Conservation (phyloP, 1,140 invertebrate species). For the Aphidius ervi region DNA sequence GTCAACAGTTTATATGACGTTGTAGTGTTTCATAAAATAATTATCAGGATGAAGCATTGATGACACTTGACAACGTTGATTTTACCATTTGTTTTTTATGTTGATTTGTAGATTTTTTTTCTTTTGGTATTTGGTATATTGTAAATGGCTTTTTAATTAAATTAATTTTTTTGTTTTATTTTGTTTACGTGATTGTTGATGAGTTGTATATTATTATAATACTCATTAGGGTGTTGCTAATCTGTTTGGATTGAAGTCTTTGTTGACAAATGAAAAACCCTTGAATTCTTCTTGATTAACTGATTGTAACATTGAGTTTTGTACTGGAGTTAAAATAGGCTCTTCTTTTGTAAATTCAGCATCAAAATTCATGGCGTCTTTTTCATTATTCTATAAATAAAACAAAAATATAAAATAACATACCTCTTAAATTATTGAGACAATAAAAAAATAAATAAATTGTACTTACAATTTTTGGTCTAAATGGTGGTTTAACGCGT, state of each 20-base stretch:
- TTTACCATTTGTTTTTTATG: no score
- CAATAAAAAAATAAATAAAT: neutral
- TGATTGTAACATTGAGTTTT: conserved; percentile 80
- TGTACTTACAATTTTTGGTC: conserved; percentile 89
- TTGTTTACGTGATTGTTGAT: neutral
- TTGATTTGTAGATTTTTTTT: neutral
- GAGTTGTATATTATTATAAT: conserved; percentile 10
- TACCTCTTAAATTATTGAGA: conserved; percentile 12
- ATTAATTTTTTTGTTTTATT: conserved; percentile 6
- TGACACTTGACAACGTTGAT: no score
- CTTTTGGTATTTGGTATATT: conserved; percentile 2
- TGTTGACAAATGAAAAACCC: conserved; percentile 96
- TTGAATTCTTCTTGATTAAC: conserved; percentile 98
- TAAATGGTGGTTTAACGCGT: conserved; percentile 93
- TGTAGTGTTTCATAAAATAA: no score
- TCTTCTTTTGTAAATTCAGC: conserved; percentile 99
- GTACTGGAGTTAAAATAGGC: conserved; percentile 90
- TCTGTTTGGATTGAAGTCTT: conserved; percentile 78
- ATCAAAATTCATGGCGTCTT: conserved; percentile 98
- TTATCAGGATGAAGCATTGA: no score
- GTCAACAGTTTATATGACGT: no score
- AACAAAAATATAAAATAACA: neutral
- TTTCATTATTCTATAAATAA: conserved; percentile 81
- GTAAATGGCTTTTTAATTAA: neutral
- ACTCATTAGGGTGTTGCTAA: conserved; percentile 49